These are phyloP conservation scores for Podabrus alpinus DNA, from an alignment of 2,888 invertebrate genomes.

Conservation along the genomic window DNA sequence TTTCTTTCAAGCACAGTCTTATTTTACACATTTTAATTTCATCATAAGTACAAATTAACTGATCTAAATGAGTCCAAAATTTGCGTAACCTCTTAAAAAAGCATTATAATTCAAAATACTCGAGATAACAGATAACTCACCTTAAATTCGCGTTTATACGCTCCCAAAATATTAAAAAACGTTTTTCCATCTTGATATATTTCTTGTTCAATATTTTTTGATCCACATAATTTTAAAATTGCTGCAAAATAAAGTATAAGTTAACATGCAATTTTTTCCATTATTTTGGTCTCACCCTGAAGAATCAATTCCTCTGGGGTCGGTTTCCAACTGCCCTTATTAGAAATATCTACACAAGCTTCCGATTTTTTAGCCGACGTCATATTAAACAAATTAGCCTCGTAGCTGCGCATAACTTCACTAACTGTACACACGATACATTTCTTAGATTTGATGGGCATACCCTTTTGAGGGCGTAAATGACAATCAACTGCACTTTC, in stretches of 20 bases:
- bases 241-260: slow-evolving; percentile 42
- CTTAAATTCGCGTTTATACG: slow-evolving; percentile 68
- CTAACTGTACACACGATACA: slow-evolving; percentile 57
- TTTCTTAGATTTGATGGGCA: slow-evolving; percentile 38
- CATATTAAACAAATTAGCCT: slow-evolving; percentile 63
- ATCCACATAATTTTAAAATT: slow-evolving; percentile 52
- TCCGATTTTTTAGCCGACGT: slow-evolving; percentile 53
- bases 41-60: slow-evolving; percentile 64
- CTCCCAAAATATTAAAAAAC: slow-evolving; percentile 63
- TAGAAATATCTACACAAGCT: slow-evolving; percentile 55
- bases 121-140: slow-evolving; percentile 40
- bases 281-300: slow-evolving; percentile 52
- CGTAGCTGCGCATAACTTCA: slow-evolving; percentile 56
- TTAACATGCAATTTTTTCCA: not conserved
- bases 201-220: slow-evolving; percentile 47
- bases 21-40: slow-evolving; percentile 75
- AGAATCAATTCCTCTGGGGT: slow-evolving; percentile 63
- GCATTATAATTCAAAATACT: slow-evolving; percentile 36
- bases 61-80: slow-evolving; percentile 53
- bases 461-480: slow-evolving; percentile 52
- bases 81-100: slow-evolving; percentile 50
- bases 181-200: slow-evolving; percentile 57
- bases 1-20: slow-evolving; percentile 60
- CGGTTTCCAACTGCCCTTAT: slow-evolving; percentile 67
- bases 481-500: slow-evolving; percentile 62